Base-by-base conservation (phyloP, 2,797 vertebrate species). In the Falco novaeseelandiae region DNA sequence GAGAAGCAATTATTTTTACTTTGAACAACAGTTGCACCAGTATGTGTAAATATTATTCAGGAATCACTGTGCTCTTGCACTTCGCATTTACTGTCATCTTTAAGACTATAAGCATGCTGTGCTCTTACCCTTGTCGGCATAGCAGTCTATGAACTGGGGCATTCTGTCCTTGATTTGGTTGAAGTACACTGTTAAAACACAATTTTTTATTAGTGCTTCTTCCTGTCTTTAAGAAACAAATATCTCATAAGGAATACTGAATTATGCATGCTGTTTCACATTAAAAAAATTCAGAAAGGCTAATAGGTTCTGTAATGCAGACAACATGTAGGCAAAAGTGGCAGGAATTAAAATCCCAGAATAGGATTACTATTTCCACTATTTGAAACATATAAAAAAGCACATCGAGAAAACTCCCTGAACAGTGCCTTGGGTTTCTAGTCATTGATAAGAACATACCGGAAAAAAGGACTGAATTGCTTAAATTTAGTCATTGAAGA, bases 91-190 rank as follows among this genome's bases (percentile, higher is more conserved):
- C 30, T 82, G 92, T 78, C 38, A 90, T 29, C 59, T 73, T 90
- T 30, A 72, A 72, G 42, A 46, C 59, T 82, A 73, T 49, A 72
- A 81, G 26, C 17, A 48, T 14, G 21, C 49, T 49, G 52, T 51
- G 69, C 30, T 83, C 98, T 98, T 98, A 99, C 99, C 99, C 99
- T 97, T 99, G 99, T 89, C 98, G 98, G 97, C 98, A 99, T 72
- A 99, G 97, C 48, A 99, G 98, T 71, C 98, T 98, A 22, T 98
- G 96, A 88, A 98, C 89, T 0, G 98, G 98, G 48, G 99, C 98
- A 89, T 99, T 99, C 97, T 99, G 99, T 95, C 98, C 99, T 98
- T 99, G 99, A 90, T 97, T 99, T 97, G 99, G 98, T 87, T 99
- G 99, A 95, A 99, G 98, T 80, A 99, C 97, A 87, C 99, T 99